Evolutionary conservation across 2,113 vertebrate genomes (phyloP).

Genomic region (Chinchilla lanigera): DNA sequence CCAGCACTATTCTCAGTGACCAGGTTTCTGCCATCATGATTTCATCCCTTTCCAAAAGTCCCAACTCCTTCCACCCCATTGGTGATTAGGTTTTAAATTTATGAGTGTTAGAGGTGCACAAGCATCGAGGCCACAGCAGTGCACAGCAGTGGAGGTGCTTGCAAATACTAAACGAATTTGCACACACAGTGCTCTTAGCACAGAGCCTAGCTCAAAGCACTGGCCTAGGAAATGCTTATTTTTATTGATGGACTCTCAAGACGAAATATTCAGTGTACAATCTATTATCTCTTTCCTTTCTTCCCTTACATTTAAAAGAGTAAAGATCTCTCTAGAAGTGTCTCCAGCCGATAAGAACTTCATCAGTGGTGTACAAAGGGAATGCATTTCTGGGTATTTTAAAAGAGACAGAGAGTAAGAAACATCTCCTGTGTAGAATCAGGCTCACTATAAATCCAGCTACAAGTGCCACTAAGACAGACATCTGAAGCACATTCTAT

Average conservation of each 20-base stretch:
- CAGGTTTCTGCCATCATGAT: background rate
- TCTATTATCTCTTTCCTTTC: background rate
- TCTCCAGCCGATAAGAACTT: background rate
- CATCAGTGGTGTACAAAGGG: background rate
- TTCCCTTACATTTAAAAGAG: constrained; percentile 33
- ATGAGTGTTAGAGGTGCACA: background rate
- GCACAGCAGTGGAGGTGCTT: background rate
- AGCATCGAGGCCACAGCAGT: no score
- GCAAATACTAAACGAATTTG: background rate
- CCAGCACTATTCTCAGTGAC: background rate
- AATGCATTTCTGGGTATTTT: constrained; percentile 18
- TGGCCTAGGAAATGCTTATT: background rate
- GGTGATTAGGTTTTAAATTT: background rate
- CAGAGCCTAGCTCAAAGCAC: background rate
- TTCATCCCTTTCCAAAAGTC: background rate
- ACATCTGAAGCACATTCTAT: constrained; percentile 7
- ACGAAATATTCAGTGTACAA: constrained; percentile 13
- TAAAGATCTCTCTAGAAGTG: background rate
- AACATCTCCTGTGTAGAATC: background rate
- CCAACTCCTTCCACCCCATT: no score
- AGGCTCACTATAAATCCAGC: background rate
- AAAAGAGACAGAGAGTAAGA: background rate
- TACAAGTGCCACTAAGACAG: background rate
- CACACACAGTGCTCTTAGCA: background rate
- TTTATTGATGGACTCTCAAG: background rate